Evolutionary conservation across 2,888 invertebrate species (phyloP), one percentile per base, ranked within the genome.

Genomic region (Oxycera nigricornis): DNA sequence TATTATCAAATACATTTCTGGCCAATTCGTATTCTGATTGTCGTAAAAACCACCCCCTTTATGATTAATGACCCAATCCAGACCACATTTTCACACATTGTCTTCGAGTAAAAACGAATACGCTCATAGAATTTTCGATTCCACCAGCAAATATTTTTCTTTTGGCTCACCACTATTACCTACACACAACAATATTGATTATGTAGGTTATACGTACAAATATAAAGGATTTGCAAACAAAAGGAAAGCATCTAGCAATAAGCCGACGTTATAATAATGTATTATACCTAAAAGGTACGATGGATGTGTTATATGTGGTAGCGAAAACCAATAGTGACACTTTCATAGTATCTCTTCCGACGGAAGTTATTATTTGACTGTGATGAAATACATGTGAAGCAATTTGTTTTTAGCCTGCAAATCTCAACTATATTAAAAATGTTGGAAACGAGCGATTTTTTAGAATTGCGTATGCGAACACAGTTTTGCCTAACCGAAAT

Each of bases 111-210:
- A 20, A 9, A 17, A n/a, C 3, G 24, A 9, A 22, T 9, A 20
- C 52, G 24, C 52, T 24, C 52, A 55, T 55, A 4, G 52, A 6
- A 55, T 55, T 55, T 55, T 55, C 24, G 52, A 55, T 55, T 55
- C 24, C 52, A 24, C 24, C 52, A 2, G 17, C 52, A 55, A 55
- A 55, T 55, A 55, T 55, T 55, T 20, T 55, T 11, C 52, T 24
- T 55, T 17, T 55, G 24, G 52, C 52, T 24, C 22, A 3, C 52
- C 24, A 22, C 20, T 55, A 55, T 22, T 24, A 55, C 52, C 20
- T 55, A 7, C 52, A 55, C 52, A 22, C 24, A 55, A 22, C 52
- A 55, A 55, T 55, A 55, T 55, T 55, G 52, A 55, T 55, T 55
- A 9, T n/a, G 20, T 17, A 55, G 22, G 22, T 9, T n/a, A 55